These are phyloP conservation scores for Liodrosophila aerea DNA, from an alignment of 2,888 invertebrate genomes.

Conservation along the genomic window DNA sequence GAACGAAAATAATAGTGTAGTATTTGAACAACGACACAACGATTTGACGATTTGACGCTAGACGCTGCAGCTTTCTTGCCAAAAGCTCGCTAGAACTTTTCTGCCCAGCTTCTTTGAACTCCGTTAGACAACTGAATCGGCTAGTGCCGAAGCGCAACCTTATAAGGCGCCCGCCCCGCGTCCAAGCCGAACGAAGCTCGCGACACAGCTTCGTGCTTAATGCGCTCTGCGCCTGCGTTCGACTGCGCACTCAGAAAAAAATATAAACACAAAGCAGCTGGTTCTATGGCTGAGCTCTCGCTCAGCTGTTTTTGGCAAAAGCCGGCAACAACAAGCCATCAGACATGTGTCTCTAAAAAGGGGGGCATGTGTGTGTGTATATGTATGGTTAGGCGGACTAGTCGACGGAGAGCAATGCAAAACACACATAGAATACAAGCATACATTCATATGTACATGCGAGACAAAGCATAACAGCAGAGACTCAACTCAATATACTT, in stretches of 20 bases:
- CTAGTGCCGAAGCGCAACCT: constrained; percentile 55
- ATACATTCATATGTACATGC: no score
- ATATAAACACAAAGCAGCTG: constrained; percentile 75
- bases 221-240: constrained; percentile 54
- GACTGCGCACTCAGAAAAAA: constrained; percentile 30
- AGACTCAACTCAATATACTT: constrained; percentile 19
- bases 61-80: constrained; percentile 39
- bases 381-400: constrained; percentile 20
- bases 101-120: constrained; percentile 64
- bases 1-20: no score
- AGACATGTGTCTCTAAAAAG: constrained; percentile 14
- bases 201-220: constrained; percentile 43
- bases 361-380: background rate
- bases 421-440: constrained; percentile 1
- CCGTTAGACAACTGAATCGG: constrained; percentile 71
- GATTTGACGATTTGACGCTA: constrained; percentile 18
- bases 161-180: constrained; percentile 44
- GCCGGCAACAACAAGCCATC: constrained; percentile 68
- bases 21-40: no score
- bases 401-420: constrained; percentile 31
- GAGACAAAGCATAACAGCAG: constrained; percentile 16
- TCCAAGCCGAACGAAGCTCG: constrained; percentile 46
- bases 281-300: no score
- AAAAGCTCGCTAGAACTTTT: constrained; percentile 59
- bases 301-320: constrained; percentile 67